Base-by-base conservation (phyloP, 2,113 vertebrate genomes). In the Lonchura striata region DNA sequence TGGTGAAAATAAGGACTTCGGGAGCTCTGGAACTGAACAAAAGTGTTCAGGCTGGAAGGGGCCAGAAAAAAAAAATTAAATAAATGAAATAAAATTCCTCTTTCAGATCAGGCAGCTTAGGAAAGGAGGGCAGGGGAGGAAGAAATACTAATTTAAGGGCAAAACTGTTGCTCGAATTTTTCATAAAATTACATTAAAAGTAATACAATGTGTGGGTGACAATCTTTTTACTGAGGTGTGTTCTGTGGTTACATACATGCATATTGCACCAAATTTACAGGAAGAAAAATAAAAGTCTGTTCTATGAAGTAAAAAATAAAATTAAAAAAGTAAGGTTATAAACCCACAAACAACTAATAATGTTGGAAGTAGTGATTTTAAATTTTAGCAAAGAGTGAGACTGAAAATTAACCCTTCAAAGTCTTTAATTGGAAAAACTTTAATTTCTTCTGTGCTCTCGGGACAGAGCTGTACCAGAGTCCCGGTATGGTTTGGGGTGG, bases 41-140 rank as follows among this genome's bases (percentile, higher is more conserved):
- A 86, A 65, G 8, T 33, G 27, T 24, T 65, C 35, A 42, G 59
- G 22, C 7, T 57, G 59, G 27, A 52, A 74, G 9, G 24, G 30
- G 71, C 5, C 5, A 98, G 97, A 97, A 98, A 95, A 93, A 97
- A 98, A 97, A 98, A 97, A 60, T 18, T 37, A 37, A 60, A 92
- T 95, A 97, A 61, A 82, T 12, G 20, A 61, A 98, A 95, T 87
- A 96, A 93, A 96, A 92, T 97, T 97, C 66, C 27, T 78, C 54
- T 87, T 94, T 82, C 2, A 1, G 76, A 94, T 39, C 54, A 46
- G 66, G 65, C 61, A 69, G 35, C 42, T 57, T 54, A 60, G 75
- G 53, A 98, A 97, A 27, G 52, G 50, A 54, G 52, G 76, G 65
- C 20, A 56, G 39, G 72, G 68, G 54, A 82, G 63, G 82, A 72